These are phyloP conservation scores for Capitulum mitella DNA, from an alignment of 2,888 invertebrate species.

Conservation along the genomic window DNA sequence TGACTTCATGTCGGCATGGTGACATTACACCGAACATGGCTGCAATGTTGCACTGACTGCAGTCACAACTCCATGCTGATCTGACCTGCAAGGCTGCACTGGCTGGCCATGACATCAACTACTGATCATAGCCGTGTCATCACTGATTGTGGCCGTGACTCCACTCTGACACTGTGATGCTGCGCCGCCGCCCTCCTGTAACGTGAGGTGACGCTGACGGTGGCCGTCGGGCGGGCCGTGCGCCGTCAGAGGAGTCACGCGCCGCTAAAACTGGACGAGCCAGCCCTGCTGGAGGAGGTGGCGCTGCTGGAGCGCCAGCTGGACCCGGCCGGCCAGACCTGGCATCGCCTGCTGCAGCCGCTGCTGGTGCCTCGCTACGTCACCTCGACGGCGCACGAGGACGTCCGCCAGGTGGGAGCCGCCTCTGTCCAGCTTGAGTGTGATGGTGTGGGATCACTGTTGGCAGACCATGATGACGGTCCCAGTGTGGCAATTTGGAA, in stretches of 20 bases:
- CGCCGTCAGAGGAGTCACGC: neutral
- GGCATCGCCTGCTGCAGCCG: constrained; percentile 60
- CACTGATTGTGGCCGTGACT: too few species aligned
- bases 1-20: too few species aligned
- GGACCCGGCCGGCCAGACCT: constrained; percentile 45
- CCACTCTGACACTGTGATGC: too few species aligned
- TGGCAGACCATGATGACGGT: neutral
- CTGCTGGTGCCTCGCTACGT: constrained; percentile 77
- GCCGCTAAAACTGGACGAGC: neutral
- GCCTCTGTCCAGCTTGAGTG: neutral
- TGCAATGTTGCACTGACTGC: too few species aligned
- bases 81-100: too few species aligned
- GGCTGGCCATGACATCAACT: too few species aligned
- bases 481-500: neutral
- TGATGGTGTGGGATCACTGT: neutral
- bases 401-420: constrained; percentile 53
- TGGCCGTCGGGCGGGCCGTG: too few species aligned
- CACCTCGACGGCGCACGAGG: constrained; percentile 64
- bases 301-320: neutral
- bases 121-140: too few species aligned
- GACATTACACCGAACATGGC: too few species aligned
- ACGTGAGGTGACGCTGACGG: too few species aligned
- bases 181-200: too few species aligned
- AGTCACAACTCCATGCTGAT: too few species aligned
- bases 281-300: neutral